Evolutionary conservation across 2,113 vertebrate genomes (phyloP), one percentile per base, ranked within the genome.

Genomic region (Panurus biarmicus): DNA sequence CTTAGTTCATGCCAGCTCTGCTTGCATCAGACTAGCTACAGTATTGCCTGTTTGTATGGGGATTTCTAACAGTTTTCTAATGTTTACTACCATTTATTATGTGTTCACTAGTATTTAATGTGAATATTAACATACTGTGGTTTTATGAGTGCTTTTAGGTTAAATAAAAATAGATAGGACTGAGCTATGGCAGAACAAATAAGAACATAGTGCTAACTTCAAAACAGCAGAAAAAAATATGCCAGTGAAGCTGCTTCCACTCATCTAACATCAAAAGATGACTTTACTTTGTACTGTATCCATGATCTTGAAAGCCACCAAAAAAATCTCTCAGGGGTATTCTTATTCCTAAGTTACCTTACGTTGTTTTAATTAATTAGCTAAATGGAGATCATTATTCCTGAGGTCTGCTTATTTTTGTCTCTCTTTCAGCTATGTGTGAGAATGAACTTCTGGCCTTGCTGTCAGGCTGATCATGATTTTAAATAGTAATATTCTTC

Each of bases 231-330:
- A 48, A 86, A 94, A 94, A 95, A 93, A 81, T 80, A 90, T 57
- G 51, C 60, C 61, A 87, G 1, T 86, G 87, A 95, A 95, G 82
- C 93, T 80, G 82, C 82, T 95, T 97, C 75, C 44, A 86, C 78
- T 93, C 85, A 86, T 95, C 87, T 95, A 80, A 95, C 94, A 95
- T 96, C 94, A 97, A 95, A 96, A 94, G 93, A 93, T 88, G 90
- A 67, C 84, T 97, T 95, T 76, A 86, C 95, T 96, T 95, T 97
- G 95, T 96, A 94, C 91, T 96, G 81, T 95, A 93, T 96, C 91
- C 93, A 83, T 77, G 87, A 94, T 94, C 89, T 84, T 95, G 85
- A 95, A 97, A 95, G 93, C 57, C 44, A 83, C 61, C 28, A 85
- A 86, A 85, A 92, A 91, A 74, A 64, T 48, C 44, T 96, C 95